These are phyloP conservation scores for Hipparchia sbordonii DNA, from an alignment of 2,888 invertebrate genomes.

Conservation along the genomic window DNA sequence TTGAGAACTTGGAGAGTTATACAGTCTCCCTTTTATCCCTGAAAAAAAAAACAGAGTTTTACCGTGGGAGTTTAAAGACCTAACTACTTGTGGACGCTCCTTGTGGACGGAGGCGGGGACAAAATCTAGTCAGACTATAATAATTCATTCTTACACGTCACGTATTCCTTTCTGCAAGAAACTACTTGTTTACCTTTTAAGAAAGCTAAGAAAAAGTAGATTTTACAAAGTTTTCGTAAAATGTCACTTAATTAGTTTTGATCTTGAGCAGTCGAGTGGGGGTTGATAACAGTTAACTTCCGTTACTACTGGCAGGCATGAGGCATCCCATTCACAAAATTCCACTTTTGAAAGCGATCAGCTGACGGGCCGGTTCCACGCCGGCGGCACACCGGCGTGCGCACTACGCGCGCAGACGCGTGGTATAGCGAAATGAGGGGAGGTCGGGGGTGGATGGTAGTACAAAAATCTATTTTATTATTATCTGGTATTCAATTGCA, in stretches of 20 bases:
- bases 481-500: background rate
- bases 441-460: constrained; percentile 16
- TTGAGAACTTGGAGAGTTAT: no score
- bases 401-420: constrained; percentile 33
- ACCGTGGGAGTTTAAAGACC: no score
- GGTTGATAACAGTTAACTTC: constrained; percentile 25
- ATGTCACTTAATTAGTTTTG: background rate
- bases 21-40: no score
- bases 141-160: no score
- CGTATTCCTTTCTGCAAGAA: no score
- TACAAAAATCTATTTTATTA: background rate
- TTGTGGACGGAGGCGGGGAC: no score
- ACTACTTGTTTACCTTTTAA: no score
- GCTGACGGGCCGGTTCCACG: constrained; percentile 39
- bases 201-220: no score
- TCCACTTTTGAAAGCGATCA: constrained; percentile 42
- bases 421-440: constrained; percentile 34
- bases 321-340: constrained; percentile 43
- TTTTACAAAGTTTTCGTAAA: background rate
- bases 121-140: no score
- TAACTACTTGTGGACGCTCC: no score
- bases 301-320: constrained; percentile 33
- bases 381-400: constrained; percentile 7
- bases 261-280: background rate
- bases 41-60: no score